These are phyloP conservation scores for Trichogramma pretiosum DNA, from an alignment of 1,140 invertebrate genomes.

Conservation along the genomic window DNA sequence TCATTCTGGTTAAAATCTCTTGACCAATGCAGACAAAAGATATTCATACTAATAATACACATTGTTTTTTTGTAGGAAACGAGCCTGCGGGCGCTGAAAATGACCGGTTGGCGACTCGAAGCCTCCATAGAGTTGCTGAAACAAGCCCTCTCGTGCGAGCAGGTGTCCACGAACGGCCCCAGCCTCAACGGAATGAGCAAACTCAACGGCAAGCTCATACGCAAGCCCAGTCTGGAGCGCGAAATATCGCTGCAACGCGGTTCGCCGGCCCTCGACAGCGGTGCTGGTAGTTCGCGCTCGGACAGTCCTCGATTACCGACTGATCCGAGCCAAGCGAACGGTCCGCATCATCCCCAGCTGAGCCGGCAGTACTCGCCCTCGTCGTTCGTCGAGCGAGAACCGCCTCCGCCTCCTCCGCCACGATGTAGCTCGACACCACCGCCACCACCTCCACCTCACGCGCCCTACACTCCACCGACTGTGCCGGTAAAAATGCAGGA, in stretches of 20 bases:
- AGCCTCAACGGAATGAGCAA: constrained; percentile 51
- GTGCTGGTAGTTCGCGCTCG: constrained; percentile 77
- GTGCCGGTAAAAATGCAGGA: constrained; percentile 67
- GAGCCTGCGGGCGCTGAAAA: constrained; percentile 58
- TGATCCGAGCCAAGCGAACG: constrained; percentile 28
- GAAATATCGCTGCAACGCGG: constrained; percentile 65
- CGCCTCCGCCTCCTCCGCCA: constrained; percentile 65
- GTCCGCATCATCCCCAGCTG: constrained; percentile 50
- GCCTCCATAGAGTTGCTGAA: constrained; percentile 63
- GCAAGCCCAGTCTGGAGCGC: constrained; percentile 78
- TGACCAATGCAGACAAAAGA: too few relatives aligned
- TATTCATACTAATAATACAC: too few relatives aligned
- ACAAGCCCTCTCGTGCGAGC: constrained; percentile 38
- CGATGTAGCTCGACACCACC: constrained; percentile 56
- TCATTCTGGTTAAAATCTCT: too few relatives aligned
- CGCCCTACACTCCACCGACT: constrained; percentile 40
- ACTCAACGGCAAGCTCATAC: constrained; percentile 65
- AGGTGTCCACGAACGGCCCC: constrained; percentile 38
- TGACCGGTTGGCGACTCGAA: constrained; percentile 58
- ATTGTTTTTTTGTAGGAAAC: constrained; percentile 52
- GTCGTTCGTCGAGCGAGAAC: constrained; percentile 50
- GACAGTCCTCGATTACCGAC: constrained; percentile 64
- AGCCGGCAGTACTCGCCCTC: constrained; percentile 46
- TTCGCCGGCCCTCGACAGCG: constrained; percentile 78
- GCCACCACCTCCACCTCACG: constrained; percentile 62